Percentiles rank a stretch among this genome's conserved stretches.
Evolutionary conservation across 2,888 invertebrate species (phyloP).

Genomic region (Melinopterus prodromus): DNA sequence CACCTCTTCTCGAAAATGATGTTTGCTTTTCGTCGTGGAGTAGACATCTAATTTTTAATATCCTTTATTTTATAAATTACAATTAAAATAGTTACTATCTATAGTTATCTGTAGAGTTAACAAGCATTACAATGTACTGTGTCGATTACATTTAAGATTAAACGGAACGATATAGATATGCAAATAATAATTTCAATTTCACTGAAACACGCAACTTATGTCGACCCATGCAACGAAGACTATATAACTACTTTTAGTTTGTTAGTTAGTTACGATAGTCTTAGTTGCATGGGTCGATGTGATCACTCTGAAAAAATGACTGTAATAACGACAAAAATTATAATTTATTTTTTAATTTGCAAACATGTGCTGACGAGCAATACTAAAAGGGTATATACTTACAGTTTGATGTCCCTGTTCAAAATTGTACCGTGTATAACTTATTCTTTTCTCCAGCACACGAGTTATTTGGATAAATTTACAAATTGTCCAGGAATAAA

Average conservation of each 20-base stretch:
- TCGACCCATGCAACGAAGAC: no score
- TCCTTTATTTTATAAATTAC: no score
- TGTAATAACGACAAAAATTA: not conserved
- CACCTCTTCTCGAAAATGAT: no score
- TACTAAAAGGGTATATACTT: not conserved
- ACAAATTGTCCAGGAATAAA: constrained; percentile 32
- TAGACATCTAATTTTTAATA: no score
- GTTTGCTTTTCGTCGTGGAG: no score
- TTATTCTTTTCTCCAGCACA: constrained; percentile 13
- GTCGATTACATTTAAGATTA: not conserved
- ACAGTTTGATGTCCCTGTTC: not conserved
- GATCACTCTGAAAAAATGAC: not conserved
- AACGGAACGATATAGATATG: not conserved
- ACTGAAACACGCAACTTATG: not conserved
- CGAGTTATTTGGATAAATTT: constrained; percentile 30
- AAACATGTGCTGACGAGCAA: not conserved
- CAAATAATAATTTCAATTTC: not conserved
- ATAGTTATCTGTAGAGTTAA: not conserved
- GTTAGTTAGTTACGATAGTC: no score
- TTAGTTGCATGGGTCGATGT: no score
- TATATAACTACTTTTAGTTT: no score
- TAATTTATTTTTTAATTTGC: not conserved
- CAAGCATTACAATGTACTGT: not conserved
- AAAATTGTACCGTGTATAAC: not conserved
- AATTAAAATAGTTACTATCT: no score